Conservation (phyloP, 2,113 vertebrate genomes). For the Shinisaurus crocodilurus region DNA sequence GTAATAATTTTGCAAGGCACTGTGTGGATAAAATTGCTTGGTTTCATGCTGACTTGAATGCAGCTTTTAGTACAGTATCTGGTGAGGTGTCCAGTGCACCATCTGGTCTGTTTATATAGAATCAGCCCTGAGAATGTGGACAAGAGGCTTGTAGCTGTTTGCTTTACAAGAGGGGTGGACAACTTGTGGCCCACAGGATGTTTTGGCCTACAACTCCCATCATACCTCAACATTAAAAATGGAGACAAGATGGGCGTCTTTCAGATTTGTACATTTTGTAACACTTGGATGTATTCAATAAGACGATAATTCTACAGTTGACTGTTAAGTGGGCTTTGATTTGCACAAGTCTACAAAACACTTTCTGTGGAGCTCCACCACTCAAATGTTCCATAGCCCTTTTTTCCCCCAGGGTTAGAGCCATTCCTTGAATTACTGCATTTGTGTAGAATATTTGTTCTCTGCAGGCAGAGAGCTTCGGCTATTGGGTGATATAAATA, state of each 20-base stretch:
- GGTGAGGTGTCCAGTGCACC: not conserved
- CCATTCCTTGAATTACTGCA: not conserved
- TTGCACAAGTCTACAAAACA: not conserved
- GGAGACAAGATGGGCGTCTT: not conserved
- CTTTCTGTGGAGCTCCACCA: not conserved
- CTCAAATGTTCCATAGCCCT: not conserved
- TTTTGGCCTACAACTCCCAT: too few relatives aligned
- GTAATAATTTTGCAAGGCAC: not conserved
- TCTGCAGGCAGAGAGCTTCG: not conserved
- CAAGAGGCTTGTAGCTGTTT: too few relatives aligned
- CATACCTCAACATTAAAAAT: too few relatives aligned
- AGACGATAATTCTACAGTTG: not conserved
- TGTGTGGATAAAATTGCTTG: not conserved
- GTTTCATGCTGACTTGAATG: not conserved
- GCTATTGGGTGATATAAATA: too few relatives aligned
- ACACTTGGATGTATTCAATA: not conserved
- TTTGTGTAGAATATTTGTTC: not conserved
- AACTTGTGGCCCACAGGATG: too few relatives aligned
- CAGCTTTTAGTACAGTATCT: slow-evolving; percentile 1
- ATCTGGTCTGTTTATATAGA: not conserved
- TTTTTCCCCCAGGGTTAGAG: not conserved
- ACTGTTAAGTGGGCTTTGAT: not conserved
- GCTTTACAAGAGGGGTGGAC: too few relatives aligned
- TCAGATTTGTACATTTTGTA: not conserved
- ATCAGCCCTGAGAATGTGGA: not conserved